A percentile compares a stretch with the other conserved stretches of the same genome.
phyloP scores from a whole-genome alignment of 2,797 vertebrate genomes.

The Cirrhinus molitorella region DNA sequence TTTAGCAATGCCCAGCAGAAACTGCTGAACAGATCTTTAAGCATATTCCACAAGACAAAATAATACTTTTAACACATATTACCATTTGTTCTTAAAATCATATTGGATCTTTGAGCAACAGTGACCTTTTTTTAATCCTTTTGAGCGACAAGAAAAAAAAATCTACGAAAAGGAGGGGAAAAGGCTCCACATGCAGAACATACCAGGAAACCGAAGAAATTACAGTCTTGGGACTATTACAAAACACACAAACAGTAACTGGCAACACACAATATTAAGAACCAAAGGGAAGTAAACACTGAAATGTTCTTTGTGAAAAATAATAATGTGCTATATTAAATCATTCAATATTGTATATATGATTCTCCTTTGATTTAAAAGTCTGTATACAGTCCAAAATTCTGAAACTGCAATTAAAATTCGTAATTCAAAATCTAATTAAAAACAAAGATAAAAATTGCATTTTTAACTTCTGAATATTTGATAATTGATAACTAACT shows the following conservation, averaged over 20 bases:
- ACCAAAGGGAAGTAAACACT: neutral
- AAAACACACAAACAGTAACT: neutral
- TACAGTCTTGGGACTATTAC: neutral
- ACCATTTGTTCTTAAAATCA: neutral
- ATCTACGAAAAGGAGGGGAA: neutral
- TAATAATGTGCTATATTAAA: neutral
- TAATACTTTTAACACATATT: neutral
- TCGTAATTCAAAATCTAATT: neutral
- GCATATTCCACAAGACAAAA: neutral
- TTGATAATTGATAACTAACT: too few relatives aligned
- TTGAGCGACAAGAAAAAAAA: neutral
- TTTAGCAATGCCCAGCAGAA: neutral
- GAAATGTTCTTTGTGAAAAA: neutral
- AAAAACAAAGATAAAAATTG: neutral
- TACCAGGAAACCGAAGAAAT: neutral
- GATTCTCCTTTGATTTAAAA: neutral
- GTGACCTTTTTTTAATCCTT: neutral
- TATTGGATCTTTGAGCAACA: neutral
- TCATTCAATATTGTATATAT: neutral
- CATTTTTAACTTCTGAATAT: neutral
- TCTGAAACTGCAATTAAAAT: neutral
- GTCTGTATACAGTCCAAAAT: too few relatives aligned
- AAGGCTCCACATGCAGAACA: neutral
- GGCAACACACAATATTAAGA: constrained; percentile 2
- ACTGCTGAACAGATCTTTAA: neutral